Conservation (phyloP, 1,140 invertebrate species). For the Chionoecetes opilio region DNA sequence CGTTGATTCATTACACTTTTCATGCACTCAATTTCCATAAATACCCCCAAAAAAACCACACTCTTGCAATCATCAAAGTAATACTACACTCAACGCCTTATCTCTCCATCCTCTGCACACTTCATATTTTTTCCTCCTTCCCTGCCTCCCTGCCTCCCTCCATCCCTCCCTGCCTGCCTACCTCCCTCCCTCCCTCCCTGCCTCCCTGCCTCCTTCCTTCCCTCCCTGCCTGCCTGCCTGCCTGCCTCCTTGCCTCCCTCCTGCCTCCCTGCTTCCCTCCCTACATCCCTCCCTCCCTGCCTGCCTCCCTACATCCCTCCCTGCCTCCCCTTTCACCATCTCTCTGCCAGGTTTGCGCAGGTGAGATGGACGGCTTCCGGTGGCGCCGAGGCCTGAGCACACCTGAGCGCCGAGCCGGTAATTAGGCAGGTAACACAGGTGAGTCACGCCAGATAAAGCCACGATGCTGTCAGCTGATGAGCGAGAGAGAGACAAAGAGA, state of each 20-base stretch:
- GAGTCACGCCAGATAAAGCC: background rate
- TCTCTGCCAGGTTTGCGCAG: background rate
- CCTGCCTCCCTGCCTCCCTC: background rate
- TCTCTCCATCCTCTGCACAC: no score
- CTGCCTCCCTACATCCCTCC: background rate
- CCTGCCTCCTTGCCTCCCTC: background rate
- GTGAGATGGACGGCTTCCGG: conserved; percentile 1
- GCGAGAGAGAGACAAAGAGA: conserved; percentile 27
- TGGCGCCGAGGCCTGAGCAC: background rate
- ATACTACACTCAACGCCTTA: no score
- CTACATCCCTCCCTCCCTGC: background rate
- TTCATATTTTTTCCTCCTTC: background rate
- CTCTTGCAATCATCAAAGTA: no score
- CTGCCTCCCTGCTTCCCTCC: background rate
- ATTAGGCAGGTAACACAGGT: conserved; percentile 8
- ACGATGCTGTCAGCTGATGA: background rate
- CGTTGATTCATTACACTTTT: no score
- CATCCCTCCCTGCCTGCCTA: no score
- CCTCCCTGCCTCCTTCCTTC: background rate
- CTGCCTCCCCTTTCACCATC: background rate
- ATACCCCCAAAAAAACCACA: no score
- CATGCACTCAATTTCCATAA: no score
- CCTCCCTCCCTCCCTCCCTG: no score
- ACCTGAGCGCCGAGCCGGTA: background rate
- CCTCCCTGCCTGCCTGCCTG: background rate